Percentiles rank a stretch among this genome's conserved stretches.
phyloP scores from a whole-genome alignment of 2,888 invertebrate genomes.

The Zhengitettix transpicula region DNA sequence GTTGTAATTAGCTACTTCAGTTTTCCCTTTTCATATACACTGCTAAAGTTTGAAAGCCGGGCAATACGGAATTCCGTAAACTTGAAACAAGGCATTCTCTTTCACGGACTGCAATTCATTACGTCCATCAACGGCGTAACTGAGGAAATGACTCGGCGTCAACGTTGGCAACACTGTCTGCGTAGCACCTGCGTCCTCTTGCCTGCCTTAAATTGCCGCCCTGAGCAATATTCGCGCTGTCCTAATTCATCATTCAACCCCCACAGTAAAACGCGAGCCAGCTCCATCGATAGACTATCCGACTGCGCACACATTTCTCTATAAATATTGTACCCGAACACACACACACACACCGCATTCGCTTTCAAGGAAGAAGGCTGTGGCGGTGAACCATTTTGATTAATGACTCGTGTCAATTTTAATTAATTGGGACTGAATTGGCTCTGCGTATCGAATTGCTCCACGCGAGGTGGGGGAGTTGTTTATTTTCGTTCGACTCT shows the following conservation, averaged over 20 bases:
- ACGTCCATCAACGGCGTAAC: no score
- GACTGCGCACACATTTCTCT: no score
- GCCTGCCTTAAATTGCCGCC: not conserved
- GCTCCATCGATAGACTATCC: not conserved
- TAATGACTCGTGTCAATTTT: not conserved
- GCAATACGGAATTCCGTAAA: no score
- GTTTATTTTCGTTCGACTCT: not conserved
- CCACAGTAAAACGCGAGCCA: not conserved
- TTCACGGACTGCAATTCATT: no score
- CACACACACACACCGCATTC: not conserved
- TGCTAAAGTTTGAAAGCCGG: no score
- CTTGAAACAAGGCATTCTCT: no score
- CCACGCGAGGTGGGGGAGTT: not conserved
- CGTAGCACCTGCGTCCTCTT: not conserved
- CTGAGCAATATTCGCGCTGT: not conserved
- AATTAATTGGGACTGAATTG: not conserved
- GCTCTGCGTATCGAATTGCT: not conserved
- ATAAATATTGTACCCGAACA: not conserved
- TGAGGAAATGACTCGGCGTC: no score
- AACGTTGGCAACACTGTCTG: no score
- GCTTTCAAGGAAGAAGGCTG: not conserved
- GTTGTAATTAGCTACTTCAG: no score
- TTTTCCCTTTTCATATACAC: no score
- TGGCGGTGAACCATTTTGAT: not conserved
- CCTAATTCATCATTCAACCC: not conserved